Percentiles rank a stretch among this genome's conserved stretches.
Evolutionary conservation across 2,113 vertebrate genomes (phyloP).

Genomic region (Ardeotis arabs): DNA sequence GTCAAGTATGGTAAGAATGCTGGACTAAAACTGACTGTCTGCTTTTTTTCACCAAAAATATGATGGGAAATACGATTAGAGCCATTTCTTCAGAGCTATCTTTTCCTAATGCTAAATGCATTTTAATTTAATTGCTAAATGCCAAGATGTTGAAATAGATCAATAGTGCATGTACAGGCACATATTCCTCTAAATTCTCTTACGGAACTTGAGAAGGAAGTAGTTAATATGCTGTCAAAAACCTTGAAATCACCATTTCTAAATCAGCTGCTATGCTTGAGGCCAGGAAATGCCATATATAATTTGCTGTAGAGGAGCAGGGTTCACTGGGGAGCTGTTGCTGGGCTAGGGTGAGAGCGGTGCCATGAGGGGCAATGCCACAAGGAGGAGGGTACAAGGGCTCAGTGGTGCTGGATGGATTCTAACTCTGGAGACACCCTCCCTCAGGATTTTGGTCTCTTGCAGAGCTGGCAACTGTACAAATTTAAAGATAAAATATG

Average conservation of each 20-base stretch:
- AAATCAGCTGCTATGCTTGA: not conserved
- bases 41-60: not conserved
- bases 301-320: not conserved
- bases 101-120: not conserved
- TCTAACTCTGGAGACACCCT: not conserved
- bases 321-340: not conserved
- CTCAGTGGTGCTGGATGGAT: accelerated
- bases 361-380: not conserved
- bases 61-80: not conserved
- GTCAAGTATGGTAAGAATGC: not conserved
- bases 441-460: not conserved
- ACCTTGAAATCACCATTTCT: not conserved
- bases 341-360: not conserved
- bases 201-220: not conserved
- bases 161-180: not conserved
- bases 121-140: not conserved
- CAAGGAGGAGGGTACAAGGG: not conserved
- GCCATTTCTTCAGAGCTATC: not conserved
- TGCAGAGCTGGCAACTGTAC: not conserved
- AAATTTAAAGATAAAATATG: not conserved
- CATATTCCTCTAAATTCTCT: not conserved
- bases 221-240: not conserved
- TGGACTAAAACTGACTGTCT: not conserved
- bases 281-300: not conserved
- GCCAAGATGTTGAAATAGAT: not conserved